phyloP scores from a whole-genome alignment of 2,888 invertebrate genomes.

The Ophion costatus region DNA sequence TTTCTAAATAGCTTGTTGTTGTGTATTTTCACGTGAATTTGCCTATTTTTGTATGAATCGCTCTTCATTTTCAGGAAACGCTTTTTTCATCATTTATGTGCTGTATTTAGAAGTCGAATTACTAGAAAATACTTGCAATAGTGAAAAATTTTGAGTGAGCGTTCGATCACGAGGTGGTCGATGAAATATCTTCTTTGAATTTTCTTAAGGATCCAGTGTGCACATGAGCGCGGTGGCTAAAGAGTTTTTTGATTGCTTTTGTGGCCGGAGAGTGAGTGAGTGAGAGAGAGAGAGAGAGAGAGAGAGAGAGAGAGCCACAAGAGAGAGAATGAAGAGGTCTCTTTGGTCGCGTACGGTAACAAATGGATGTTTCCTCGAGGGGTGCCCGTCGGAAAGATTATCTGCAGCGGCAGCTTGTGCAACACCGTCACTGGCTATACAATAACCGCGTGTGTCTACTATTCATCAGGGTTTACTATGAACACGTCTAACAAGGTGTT shows the following conservation, averaged over 20 bases:
- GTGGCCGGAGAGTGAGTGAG: slow-evolving; percentile 28
- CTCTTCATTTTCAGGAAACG: neutral
- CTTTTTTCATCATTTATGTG: neutral
- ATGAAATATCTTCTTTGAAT: slow-evolving; percentile 4
- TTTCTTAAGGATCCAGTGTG: slow-evolving; percentile 12
- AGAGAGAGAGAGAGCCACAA: slow-evolving; percentile 1
- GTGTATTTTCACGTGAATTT: no score
- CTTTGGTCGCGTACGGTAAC: slow-evolving; percentile 69
- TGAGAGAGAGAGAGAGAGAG: neutral
- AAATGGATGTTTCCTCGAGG: slow-evolving; percentile 79
- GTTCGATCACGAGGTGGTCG: slow-evolving; percentile 6
- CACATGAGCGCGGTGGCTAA: slow-evolving; percentile 25
- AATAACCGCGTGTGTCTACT: slow-evolving; percentile 39
- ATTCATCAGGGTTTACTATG: slow-evolving; percentile 38
- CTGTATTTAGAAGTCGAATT: neutral
- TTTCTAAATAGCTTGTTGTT: no score
- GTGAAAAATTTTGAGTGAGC: neutral
- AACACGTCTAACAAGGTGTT: slow-evolving; percentile 81
- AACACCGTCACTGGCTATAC: slow-evolving; percentile 32
- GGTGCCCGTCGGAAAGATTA: slow-evolving; percentile 54
- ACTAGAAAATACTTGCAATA: neutral
- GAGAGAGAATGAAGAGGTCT: slow-evolving; percentile 64
- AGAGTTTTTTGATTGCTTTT: slow-evolving; percentile 46
- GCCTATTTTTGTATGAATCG: no score
- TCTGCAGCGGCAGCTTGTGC: slow-evolving; percentile 13